These are phyloP conservation scores for Orientallactaga sibirica DNA, from an alignment of 2,797 vertebrate species.

Conservation along the genomic window DNA sequence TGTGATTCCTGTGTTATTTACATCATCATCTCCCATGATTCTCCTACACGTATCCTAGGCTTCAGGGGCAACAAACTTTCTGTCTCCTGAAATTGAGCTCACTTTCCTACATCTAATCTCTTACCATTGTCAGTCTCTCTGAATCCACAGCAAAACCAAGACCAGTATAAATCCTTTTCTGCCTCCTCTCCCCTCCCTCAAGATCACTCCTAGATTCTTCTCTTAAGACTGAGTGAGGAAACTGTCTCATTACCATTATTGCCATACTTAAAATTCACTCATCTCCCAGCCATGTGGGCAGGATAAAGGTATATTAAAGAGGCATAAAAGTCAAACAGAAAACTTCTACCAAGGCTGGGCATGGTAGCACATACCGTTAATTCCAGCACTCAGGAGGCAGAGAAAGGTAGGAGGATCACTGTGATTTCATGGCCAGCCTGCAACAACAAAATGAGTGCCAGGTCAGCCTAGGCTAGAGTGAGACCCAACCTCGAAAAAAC, in stretches of 20 bases:
- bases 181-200: not conserved
- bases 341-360: too few species aligned
- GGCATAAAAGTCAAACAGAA: not conserved
- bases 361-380: too few species aligned
- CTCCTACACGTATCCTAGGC: not conserved
- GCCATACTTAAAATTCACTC: not conserved
- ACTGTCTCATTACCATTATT: not conserved
- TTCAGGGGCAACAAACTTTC: constrained; percentile 23
- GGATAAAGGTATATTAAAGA: not conserved
- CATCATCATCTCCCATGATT: not conserved
- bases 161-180: constrained; percentile 30
- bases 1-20: not conserved
- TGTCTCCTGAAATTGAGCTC: constrained; percentile 12
- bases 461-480: too few species aligned
- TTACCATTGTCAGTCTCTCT: constrained; percentile 12
- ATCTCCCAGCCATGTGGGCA: not conserved
- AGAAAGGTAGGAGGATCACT: too few species aligned
- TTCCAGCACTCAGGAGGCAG: too few species aligned
- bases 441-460: too few species aligned
- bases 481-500: too few species aligned
- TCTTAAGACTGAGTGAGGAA: too few species aligned
- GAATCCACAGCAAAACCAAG: not conserved
- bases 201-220: too few species aligned
- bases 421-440: too few species aligned
- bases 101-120: not conserved